Evolutionary conservation across 2,888 invertebrate species (phyloP), one percentile per base, ranked within the genome.

Genomic region (Laspeyria flexula): DNA sequence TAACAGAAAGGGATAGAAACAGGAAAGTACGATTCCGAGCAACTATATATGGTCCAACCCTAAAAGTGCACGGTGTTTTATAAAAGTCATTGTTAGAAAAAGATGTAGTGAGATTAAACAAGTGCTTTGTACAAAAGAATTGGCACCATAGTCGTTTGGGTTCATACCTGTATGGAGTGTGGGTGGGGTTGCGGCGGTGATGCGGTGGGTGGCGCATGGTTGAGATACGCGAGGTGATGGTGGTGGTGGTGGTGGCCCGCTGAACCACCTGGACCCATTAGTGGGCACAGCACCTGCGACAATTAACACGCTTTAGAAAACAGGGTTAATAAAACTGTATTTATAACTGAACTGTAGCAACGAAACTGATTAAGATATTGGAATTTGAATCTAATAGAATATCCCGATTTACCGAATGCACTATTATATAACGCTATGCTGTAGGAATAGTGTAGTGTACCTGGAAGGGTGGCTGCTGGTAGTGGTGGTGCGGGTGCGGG

Each of bases 401-500:
- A n/a, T n/a, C n/a, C n/a, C n/a, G n/a, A n/a, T n/a, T n/a, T n/a
- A n/a, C n/a, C n/a, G n/a, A n/a, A n/a, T 21, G 5, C 3, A 21
- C 3, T 21, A 21, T 21, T 21, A 5, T 3, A 21, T 21, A 21
- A 21, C 5, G 21, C 5, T 21, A 21, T 21, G 21, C 5, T 3
- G 21, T 21, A 5, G 2, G 21, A 5, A 21, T 5, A 21, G 21
- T 21, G 21, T 21, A 21, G 21, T 21, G 2, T 50, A 89, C 91
- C 89, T 86, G 91, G 81, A 86, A 90, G n/a, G 88, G 91, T 57
- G 84, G 87, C 76, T 86, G 90, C 71, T 90, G 89, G 76, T 85
- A 88, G 71, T 90, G 90, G 59, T 88, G 84, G 52, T 83, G 80
- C 35, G 79, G 82, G 30, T 75, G 77, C 13, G 64, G 68, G 52